Evolutionary conservation across 2,113 vertebrate genomes (phyloP).

Genomic region (Silurus glanis): DNA sequence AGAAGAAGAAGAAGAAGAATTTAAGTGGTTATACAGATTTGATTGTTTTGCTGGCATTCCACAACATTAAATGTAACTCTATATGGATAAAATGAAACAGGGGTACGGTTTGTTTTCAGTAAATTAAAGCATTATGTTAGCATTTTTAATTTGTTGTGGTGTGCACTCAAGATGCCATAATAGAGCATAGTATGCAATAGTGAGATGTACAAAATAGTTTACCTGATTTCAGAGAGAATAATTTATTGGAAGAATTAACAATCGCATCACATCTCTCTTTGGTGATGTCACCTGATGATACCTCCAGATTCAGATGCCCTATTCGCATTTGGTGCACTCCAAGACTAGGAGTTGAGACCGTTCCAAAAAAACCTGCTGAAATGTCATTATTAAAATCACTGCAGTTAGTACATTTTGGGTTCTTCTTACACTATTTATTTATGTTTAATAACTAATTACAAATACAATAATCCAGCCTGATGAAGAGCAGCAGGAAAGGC

Average conservation of each 20-base stretch:
- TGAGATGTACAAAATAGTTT: slow-evolving; percentile 5
- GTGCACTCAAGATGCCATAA: too few relatives aligned
- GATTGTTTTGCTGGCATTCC: background rate
- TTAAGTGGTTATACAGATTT: background rate
- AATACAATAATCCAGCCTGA: background rate
- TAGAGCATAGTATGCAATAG: too few relatives aligned
- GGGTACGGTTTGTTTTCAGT: too few relatives aligned
- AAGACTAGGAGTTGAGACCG: slow-evolving; percentile 52
- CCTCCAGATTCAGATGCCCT: slow-evolving; percentile 74
- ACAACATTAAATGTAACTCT: background rate
- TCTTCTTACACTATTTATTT: too few relatives aligned
- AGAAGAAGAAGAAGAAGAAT: too few relatives aligned
- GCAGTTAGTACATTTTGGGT: background rate
- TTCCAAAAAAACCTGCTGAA: slow-evolving; percentile 48
- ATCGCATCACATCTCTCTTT: slow-evolving; percentile 83
- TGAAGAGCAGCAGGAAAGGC: background rate
- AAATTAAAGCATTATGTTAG: too few relatives aligned
- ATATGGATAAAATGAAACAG: too few relatives aligned
- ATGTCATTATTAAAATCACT: background rate
- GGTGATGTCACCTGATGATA: slow-evolving; percentile 83
- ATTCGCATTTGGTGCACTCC: slow-evolving; percentile 76
- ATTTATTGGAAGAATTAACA: slow-evolving; percentile 77
- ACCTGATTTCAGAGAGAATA: slow-evolving; percentile 79
- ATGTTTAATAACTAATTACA: too few relatives aligned
- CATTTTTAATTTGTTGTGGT: background rate